Evolutionary conservation across 1,140 invertebrate species (phyloP).

Genomic region (Brachionus angularis): DNA sequence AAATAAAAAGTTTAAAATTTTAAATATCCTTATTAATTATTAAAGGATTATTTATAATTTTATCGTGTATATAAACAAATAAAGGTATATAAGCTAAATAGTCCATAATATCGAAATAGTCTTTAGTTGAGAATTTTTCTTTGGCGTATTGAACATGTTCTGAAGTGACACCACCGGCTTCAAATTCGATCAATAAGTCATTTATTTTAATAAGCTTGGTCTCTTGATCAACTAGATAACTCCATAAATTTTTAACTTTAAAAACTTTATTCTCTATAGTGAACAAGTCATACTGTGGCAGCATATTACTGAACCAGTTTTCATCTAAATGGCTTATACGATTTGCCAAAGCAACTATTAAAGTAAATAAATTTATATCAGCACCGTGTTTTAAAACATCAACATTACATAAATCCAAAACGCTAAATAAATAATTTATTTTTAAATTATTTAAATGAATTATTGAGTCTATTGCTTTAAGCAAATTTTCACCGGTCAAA

Average conservation of each 20-base stretch:
- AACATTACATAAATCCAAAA: constrained; percentile 28
- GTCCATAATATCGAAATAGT: constrained; percentile 30
- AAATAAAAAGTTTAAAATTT: background rate
- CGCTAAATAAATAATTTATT: constrained; percentile 42
- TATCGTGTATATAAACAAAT: constrained; percentile 40
- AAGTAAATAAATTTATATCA: constrained; percentile 28
- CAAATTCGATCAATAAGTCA: constrained; percentile 33
- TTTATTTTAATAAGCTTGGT: constrained; percentile 28
- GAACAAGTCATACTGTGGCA: constrained; percentile 32
- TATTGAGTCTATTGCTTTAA: constrained; percentile 16
- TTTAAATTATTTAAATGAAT: constrained; percentile 19
- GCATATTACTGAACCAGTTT: constrained; percentile 24
- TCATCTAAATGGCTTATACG: constrained; percentile 30
- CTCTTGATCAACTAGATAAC: background rate
- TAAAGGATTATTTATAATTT: constrained; percentile 24
- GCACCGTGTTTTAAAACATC: background rate
- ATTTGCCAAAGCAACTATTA: constrained; percentile 23
- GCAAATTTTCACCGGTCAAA: constrained; percentile 12
- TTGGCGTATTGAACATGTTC: constrained; percentile 38
- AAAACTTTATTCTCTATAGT: constrained; percentile 39
- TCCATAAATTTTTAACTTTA: constrained; percentile 37
- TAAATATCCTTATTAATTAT: constrained; percentile 36
- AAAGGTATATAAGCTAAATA: constrained; percentile 37
- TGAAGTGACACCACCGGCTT: constrained; percentile 36
- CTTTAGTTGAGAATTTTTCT: constrained; percentile 31